phyloP scores from a whole-genome alignment of 1,140 invertebrate species.

The Cataglyphis hispanica region DNA sequence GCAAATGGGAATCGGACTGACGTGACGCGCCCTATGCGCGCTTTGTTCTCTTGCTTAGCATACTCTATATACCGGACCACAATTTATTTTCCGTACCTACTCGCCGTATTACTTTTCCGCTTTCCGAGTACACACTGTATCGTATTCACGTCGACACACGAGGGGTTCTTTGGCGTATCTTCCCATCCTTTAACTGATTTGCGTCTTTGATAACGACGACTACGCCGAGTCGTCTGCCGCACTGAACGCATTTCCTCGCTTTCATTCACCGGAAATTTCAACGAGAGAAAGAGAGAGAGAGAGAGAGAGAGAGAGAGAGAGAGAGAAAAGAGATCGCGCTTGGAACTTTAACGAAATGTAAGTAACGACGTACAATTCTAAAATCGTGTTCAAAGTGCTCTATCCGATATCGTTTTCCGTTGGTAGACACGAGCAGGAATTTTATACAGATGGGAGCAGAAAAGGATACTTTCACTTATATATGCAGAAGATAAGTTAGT shows the following conservation, averaged over 20 bases:
- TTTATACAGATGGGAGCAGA: not conserved
- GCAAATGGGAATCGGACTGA: constrained; percentile 37
- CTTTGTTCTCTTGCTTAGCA: constrained; percentile 49
- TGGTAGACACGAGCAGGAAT: not conserved
- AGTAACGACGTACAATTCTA: constrained; percentile 45
- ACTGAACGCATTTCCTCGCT: constrained; percentile 9
- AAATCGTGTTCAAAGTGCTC: constrained; percentile 30
- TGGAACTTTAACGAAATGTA: constrained; percentile 33
- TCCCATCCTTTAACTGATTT: constrained; percentile 47
- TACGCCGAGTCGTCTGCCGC: not conserved
- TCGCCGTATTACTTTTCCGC: constrained; percentile 36
- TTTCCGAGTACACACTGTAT: not conserved
- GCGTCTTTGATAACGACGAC: constrained; percentile 39
- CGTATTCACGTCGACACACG: not conserved
- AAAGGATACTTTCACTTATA: not conserved
- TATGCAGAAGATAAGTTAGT: constrained; percentile 26
- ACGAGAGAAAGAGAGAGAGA: not conserved
- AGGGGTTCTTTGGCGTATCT: constrained; percentile 46
- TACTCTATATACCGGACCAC: constrained; percentile 31
- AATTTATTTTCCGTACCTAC: constrained; percentile 56
- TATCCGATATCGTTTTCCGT: constrained; percentile 11
- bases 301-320: too few species aligned
- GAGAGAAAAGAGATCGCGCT: not conserved
- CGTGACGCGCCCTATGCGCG: constrained; percentile 14
- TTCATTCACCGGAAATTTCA: constrained; percentile 28